Evolutionary conservation across 2,888 invertebrate species (phyloP), one percentile per base, ranked within the genome.

Genomic region (Ephialtes manifestator): DNA sequence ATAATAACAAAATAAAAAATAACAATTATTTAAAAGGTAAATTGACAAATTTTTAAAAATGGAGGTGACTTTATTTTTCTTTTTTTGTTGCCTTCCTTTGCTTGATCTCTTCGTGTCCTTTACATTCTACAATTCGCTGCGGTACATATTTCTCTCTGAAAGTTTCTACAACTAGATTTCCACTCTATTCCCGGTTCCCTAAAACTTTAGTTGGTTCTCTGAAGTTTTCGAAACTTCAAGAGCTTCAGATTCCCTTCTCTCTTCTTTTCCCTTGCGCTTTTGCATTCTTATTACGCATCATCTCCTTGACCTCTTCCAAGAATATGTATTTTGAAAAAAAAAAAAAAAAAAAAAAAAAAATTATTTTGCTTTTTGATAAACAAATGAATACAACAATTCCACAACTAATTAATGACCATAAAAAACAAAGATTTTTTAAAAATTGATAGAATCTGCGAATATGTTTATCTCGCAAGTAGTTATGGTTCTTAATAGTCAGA

Each of bases 141-240:
- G 43, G 74, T 67, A 70, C 78, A 53, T 68, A 68, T 74, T 83
- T 63, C 74, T 53, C 67, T 74, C 53, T 15, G 55, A 65, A 79
- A 79, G 51, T 83, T 75, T 72, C 60, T 79, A 70, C 74, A 78
- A 60, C 74, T 70, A 67, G 63, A 48, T 55, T 71, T 60, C 53
- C 48, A 48, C 28, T 18, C 77, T 58, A 51, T 75, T 79, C 72
- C 63, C 20, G 71, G 55, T 60, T 72, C 74, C 63, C 79, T 60
- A 63, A 83, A 83, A 83, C 78, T 83, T 83, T 63, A 68, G 53
- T 70, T 31, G 51, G 53, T 70, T 53, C 39, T 83, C 68, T 51
- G 43, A 24, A 78, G 58, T 67, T 78, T 60, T 48, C 53, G 78
- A 60, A 78, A 78, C 74, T 60, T 67, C 68, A 68, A 43, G 58